Evolutionary conservation across 30 jellyfish, hydroid and myxozoan species (phyloP).

Genomic region (Clytia hemisphaerica): DNA sequence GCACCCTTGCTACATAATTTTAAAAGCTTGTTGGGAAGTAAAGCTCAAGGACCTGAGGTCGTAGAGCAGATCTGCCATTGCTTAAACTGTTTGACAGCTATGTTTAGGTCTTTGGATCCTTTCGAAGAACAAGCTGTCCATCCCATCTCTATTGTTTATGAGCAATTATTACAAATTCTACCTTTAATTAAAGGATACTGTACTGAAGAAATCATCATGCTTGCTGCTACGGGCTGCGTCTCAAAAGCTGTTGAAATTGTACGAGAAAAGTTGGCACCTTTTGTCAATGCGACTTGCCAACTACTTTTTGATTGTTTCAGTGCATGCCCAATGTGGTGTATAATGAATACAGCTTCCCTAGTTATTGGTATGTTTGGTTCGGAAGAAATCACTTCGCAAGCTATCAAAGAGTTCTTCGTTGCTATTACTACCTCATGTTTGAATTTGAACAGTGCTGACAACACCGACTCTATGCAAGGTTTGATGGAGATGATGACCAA

Average conservation of each 20-base stretch:
- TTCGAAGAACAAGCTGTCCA: conserved; percentile 24
- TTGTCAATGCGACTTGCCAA: conserved; percentile 37
- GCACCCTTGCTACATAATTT: conserved; percentile 38
- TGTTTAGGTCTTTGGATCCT: conserved; percentile 70
- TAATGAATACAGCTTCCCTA: conserved; percentile 49
- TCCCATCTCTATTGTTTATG: conserved; percentile 39
- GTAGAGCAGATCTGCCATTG: conserved; percentile 39
- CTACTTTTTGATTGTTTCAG: conserved; percentile 32
- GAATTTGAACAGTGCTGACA: conserved; percentile 3
- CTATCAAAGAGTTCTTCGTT: conserved; percentile 26
- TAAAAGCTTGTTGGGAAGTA: conserved; percentile 21
- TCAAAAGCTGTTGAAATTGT: conserved; percentile 59
- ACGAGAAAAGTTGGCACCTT: conserved; percentile 52
- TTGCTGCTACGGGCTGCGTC: conserved; percentile 46
- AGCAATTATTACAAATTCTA: conserved; percentile 22
- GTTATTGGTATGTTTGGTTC: conserved; percentile 64
- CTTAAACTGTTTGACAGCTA: conserved; percentile 46
- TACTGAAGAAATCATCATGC: conserved; percentile 28
- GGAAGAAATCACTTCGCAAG: conserved; percentile 21
- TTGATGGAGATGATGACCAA: conserved; percentile 52
- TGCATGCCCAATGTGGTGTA: conserved; percentile 35
- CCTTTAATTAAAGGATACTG: conserved; percentile 2
- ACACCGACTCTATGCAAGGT: conserved; percentile 65
- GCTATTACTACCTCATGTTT: conserved; percentile 25
- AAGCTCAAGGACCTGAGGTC: conserved; percentile 37